Evolutionary conservation across 2,888 invertebrate species (phyloP).

Genomic region (Allacma fusca): DNA sequence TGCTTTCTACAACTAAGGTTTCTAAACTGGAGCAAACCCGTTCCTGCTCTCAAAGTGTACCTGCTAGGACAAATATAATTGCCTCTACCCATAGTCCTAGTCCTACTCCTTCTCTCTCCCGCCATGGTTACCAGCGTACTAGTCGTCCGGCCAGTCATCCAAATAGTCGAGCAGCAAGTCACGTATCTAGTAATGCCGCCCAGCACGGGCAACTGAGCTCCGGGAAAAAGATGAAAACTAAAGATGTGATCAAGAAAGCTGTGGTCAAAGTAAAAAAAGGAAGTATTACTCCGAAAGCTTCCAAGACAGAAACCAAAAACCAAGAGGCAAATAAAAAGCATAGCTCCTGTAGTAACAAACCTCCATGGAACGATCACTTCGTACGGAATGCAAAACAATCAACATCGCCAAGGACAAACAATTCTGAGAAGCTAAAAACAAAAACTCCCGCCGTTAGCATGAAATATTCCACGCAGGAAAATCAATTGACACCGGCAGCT

Average conservation of each 20-base stretch:
- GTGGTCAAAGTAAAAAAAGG: constrained; percentile 28
- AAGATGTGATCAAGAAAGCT: constrained; percentile 15
- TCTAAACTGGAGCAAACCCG: constrained; percentile 34
- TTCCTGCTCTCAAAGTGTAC: constrained; percentile 28
- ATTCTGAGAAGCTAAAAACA: constrained; percentile 1
- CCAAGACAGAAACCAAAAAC: constrained; percentile 16
- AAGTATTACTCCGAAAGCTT: constrained; percentile 13
- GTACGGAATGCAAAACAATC: not conserved
- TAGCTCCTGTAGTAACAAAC: constrained; percentile 20
- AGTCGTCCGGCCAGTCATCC: constrained; percentile 28
- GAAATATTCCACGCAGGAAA: not conserved
- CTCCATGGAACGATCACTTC: constrained; percentile 42
- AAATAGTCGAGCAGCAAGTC: not conserved
- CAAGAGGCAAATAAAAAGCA: constrained; percentile 7
- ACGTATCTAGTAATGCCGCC: not conserved
- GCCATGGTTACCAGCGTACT: not conserved
- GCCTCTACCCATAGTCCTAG: constrained; percentile 29
- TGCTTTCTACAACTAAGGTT: constrained; percentile 22
- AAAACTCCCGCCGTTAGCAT: not conserved
- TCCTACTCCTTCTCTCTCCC: not conserved
- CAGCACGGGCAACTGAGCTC: not conserved
- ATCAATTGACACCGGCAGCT: not conserved
- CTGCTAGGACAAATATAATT: not conserved
- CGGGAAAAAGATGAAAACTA: constrained; percentile 17
- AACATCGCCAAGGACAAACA: constrained; percentile 2